Evolutionary conservation across 2,113 vertebrate genomes (phyloP), one percentile per base, ranked within the genome.

Genomic region (Neolamprologus brichardi): DNA sequence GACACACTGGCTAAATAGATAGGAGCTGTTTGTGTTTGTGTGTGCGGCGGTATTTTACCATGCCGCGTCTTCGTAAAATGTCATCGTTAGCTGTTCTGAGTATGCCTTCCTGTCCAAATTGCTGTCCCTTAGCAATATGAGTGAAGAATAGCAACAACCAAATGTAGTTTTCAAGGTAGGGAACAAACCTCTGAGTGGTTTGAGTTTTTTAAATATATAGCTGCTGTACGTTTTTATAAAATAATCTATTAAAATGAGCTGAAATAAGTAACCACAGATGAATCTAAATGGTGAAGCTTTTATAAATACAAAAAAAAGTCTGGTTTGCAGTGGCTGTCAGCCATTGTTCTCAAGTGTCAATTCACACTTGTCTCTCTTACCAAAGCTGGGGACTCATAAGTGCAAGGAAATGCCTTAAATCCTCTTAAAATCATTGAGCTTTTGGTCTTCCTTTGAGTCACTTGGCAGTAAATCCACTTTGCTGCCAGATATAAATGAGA

Each of bases 1-100:
- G 93, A 93, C 88, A 93, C 90, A 91, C 90, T 91, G 88, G 80
- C 84, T 90, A 89, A 93, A 94, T 81, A 92, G 89, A 95, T 92
- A 91, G 88, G 70, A 72, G 34, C 49, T 87, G 39, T 84, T 3
- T 85, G 58, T 84, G 53, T 88, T 64, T 87, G 64, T 67, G 37
- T 80, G 62, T 30, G 32, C 4, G 28, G 37, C 14, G 15, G 58
- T 81, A 82, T 90, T 82, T 89, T 90, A 91, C 87, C 88, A 58
- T 81, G 80, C 81, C 9, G 58, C 58, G 82, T 90, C 81, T 91
- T 91, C 82, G 46, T 70, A 83, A 87, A 89, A 87, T 85, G 54
- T 88, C 79, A 85, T 87, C 83, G 80, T 56, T 77, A 67, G 49
- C 64, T 83, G 67, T 91, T 87, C 46, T 18, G 53, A 86, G 39